Percentiles rank a stretch among this genome's conserved stretches.
These are phyloP conservation scores for Noctilio leporinus DNA, from an alignment of 2,113 vertebrate genomes.

Conservation along the genomic window DNA sequence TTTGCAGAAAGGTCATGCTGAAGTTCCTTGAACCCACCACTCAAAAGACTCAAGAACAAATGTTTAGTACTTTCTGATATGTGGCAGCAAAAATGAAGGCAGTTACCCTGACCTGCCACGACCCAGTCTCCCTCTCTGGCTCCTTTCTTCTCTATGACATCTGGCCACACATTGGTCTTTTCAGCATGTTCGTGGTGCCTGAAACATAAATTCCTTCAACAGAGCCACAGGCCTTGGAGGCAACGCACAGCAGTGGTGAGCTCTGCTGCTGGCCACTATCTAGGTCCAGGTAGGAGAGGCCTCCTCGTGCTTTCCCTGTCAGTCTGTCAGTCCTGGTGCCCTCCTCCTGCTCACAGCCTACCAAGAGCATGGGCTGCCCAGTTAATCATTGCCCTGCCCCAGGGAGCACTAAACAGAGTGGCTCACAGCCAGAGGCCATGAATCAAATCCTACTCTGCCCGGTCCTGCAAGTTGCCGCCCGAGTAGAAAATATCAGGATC, in stretches of 20 bases:
- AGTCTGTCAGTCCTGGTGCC: too few relatives aligned
- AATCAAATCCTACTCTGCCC: neutral
- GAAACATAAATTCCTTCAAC: neutral
- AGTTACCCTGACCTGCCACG: neutral
- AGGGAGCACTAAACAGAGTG: neutral
- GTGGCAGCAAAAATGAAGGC: neutral
- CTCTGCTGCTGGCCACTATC: neutral
- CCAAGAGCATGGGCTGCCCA: neutral
- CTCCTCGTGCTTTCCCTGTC: neutral
- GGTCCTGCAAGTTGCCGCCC: neutral
- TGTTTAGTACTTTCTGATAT: neutral
- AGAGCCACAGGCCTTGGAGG: fast-evolving
- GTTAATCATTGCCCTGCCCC: neutral
- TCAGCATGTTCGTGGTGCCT: neutral
- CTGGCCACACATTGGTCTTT: neutral
- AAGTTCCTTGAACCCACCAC: neutral
- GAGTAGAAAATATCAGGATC: neutral
- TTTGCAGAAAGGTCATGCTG: neutral
- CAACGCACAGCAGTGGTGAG: too few relatives aligned
- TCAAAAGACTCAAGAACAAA: neutral
- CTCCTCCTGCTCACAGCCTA: neutral
- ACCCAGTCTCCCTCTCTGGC: fast-evolving
- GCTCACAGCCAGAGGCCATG: neutral
- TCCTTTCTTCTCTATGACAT: neutral
- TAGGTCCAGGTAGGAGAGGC: neutral